Base-by-base conservation (phyloP, 1,140 invertebrate genomes). In the Maniola jurtina region DNA sequence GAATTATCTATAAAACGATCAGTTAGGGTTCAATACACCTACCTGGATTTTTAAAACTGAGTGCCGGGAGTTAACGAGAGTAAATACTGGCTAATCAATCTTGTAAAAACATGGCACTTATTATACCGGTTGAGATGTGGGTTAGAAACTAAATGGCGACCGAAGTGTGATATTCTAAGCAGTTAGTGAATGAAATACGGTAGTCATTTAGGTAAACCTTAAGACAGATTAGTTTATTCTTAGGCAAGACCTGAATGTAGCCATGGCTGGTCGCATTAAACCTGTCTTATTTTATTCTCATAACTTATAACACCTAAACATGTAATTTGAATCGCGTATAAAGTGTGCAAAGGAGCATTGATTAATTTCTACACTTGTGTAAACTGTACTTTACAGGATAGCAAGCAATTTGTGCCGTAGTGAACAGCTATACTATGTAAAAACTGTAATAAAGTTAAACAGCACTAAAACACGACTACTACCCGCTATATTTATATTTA, bases 221-320 rank as follows among this genome's bases (percentile, higher is more conserved):
- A 61, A 61, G 48, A 63, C 61, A 63, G 61, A 63, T 63, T 63
- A 63, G 50, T 55, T 63, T 63, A 63, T 63, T 54, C 55, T 63
- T 63, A 16, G 16, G 36, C 60, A 55, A 63, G 35, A 34, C 35
- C 50, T 55, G 38, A 61, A 63, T 25, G 14, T 35, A 38, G 14
- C 47, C 60, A 33, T 16, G 36, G 55, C 61, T 36, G 50, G 61
- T 54, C 52, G 5, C 33, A 34, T 63, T 55, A 52, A 55, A 50
- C 61, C 35, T 61, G 60, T 25, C 61, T 61, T 54, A 63, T 63
- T 63, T 40, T 63, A 63, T 63, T 33, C 36, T 15, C 61, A 63
- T 63, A 55, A 63, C 35, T 63, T 63, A 55, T 63, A 63, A 55
- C 61, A 63, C 58, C 58, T 61, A 50, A 52, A 25, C 47, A 61